These are phyloP conservation scores for Cosmorhoe ocellata DNA, from an alignment of 2,888 invertebrate species.

Conservation along the genomic window DNA sequence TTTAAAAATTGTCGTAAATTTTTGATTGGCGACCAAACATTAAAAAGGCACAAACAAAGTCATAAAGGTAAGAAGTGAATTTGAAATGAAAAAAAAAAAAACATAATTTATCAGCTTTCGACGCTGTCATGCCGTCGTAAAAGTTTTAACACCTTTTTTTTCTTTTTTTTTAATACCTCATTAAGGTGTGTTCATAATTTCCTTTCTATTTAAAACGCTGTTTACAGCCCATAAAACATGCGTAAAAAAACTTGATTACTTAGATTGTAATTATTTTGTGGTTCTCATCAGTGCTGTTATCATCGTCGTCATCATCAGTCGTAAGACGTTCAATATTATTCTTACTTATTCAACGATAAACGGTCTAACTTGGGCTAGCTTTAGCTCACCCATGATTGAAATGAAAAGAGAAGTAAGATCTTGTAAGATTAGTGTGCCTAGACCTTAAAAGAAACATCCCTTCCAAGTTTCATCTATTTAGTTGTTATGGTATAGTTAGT, in stretches of 20 bases:
- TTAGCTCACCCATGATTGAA: too few species aligned
- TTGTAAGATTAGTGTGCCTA: too few species aligned
- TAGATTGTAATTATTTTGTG: too few species aligned
- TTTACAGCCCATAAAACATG: conserved; percentile 26
- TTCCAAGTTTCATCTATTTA: too few species aligned
- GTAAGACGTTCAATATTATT: too few species aligned
- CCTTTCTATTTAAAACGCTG: conserved; percentile 23
- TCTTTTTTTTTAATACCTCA: conserved; percentile 26
- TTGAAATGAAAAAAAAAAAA: conserved; percentile 29
- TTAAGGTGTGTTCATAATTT: conserved; percentile 24
- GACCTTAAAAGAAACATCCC: too few species aligned
- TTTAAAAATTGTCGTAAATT: conserved; percentile 32
- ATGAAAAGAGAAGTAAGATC: too few species aligned
- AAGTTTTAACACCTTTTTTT: conserved; percentile 28
- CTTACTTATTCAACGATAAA: too few species aligned
- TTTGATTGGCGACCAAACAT: conserved; percentile 27
- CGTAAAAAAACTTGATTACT: conserved; percentile 9
- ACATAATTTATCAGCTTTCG: conserved; percentile 29
- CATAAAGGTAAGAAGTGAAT: conserved; percentile 54
- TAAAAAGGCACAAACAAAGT: conserved; percentile 41
- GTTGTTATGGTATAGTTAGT: too few species aligned
- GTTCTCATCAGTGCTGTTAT: too few species aligned
- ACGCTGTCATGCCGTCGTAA: conserved; percentile 33
- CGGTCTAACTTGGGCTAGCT: too few species aligned
- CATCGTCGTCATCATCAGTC: too few species aligned